Evolutionary conservation across 92 coral and sea anemone species (phyloP), one percentile per base, ranked within the genome.

Genomic region (Zoanthus sociatus): DNA sequence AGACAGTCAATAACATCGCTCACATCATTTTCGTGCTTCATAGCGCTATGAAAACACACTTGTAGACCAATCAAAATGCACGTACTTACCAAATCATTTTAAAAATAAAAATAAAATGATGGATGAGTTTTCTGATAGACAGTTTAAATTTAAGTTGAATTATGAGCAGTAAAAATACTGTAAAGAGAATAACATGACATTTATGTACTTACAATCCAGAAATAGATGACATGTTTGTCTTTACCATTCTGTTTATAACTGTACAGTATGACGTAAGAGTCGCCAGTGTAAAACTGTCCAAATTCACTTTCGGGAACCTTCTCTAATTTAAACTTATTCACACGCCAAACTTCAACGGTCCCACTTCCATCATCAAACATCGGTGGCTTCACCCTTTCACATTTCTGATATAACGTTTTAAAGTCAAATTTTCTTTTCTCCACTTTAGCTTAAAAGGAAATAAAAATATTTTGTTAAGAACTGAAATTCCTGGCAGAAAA

Each of bases 281-380:
- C 99, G 1, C 97, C 97, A 54, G 94, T 91, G 91, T 92, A 93
- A 87, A 97, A 97, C 6, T 89, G 91, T 17, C 92, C 92, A 61
- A 83, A 83, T 66, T 79, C 51, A 0, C 20, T 42, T 50, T 68
- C 45, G 5, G 97, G 87, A 20, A 92, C 76, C 11, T 75, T 71
- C 72, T 75, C 87, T 47, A 81, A 13, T 44, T 79, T 86, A 78
- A 89, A 94, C 14, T 79, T 54, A 63, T 90, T 78, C 13, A 92
- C 87, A 53, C 97, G 84, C 79, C 71, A 89, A 47, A 94, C 83
- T 54, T 69, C 12, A 15, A 84, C 78, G 0, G 47, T 78, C 1
- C 97, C 97, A 0, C 82, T 63, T 0, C 94, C 94, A 26, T 94
- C 92, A 90, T 94, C 97, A 10, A 91, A 92, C 45, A 90, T 78